These are phyloP conservation scores for Lasaia peninsularis DNA, from an alignment of 1,140 invertebrate species.

Conservation along the genomic window DNA sequence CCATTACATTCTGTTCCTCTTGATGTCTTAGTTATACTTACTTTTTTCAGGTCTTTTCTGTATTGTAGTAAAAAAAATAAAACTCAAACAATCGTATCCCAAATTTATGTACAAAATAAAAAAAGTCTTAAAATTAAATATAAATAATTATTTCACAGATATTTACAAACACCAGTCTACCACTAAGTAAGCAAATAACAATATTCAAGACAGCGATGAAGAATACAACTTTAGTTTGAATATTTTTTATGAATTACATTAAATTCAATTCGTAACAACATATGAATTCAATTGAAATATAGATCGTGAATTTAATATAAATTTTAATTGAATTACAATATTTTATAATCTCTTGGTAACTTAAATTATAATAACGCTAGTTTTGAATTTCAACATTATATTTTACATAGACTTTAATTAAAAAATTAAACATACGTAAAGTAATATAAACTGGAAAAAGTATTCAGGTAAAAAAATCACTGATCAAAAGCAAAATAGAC, in stretches of 20 bases:
- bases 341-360: conserved; percentile 1
- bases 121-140: not conserved
- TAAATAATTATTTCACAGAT: conserved; percentile 12
- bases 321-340: not conserved
- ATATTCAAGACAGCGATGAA: not conserved
- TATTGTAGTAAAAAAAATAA: not conserved
- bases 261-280: not conserved
- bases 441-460: too few species aligned
- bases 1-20: too few species aligned
- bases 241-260: not conserved
- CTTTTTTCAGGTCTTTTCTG: too few species aligned
- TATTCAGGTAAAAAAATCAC: too few species aligned
- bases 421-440: too few species aligned
- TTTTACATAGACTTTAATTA: too few species aligned
- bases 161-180: conserved; percentile 12
- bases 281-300: not conserved
- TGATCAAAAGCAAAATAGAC: too few species aligned
- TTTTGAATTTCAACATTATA: too few species aligned
- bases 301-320: not conserved
- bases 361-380: too few species aligned
- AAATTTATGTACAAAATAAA: conserved; percentile 8
- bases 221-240: not conserved
- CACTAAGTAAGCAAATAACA: not conserved
- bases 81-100: not conserved
- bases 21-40: too few species aligned